Evolutionary conservation across 2,888 invertebrate species (phyloP), one percentile per base, ranked within the genome.

Genomic region (Endotricha flammealis): DNA sequence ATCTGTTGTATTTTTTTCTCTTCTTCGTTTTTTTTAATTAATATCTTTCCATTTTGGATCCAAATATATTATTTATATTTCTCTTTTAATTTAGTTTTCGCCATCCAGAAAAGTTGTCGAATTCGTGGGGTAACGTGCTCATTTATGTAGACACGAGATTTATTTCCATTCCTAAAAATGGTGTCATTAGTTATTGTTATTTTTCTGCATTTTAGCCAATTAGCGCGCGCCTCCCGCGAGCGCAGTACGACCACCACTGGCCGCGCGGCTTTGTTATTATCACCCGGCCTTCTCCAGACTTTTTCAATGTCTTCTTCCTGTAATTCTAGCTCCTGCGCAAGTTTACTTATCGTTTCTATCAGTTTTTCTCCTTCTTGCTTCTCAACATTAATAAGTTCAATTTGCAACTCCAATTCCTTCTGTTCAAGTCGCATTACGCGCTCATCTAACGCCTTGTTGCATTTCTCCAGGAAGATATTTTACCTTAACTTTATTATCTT

Each of bases 181-280:
- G 20, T 20, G 13, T 35, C 12, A 12, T 35, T 35, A 6, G 35
- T 29, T 9, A 35, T 29, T 9, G 3, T 10, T 4, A 4, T 35
- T 35, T 35, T 35, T 28, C 22, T 12, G 14, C 35, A 29, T 10
- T 29, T 36, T 2, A 36, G 14, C 36, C 29, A 36, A 5, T 36
- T 11, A 2, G 4, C 1, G 20, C 36, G 36, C 6, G 36, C 31
- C 7, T 36, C 29, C 1, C 17, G 14, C 3, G 24, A n/a, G 12
- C 27, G 29, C 3, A 36, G 17, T 12, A 25, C 16, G n/a, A 36
- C 20, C 7, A 36, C 24, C 17, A 36, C 4, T 2, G 36, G 36
- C 10, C 31, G 16, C n/a, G 30, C 17, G 12, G 2, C 17, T 25
- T 31, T 25, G 12, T 14, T 31, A 11, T 10, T 8, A 3, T 25